Evolutionary conservation across 2,797 vertebrate species (phyloP), one percentile per base, ranked within the genome.

Genomic region (Argya squamiceps): DNA sequence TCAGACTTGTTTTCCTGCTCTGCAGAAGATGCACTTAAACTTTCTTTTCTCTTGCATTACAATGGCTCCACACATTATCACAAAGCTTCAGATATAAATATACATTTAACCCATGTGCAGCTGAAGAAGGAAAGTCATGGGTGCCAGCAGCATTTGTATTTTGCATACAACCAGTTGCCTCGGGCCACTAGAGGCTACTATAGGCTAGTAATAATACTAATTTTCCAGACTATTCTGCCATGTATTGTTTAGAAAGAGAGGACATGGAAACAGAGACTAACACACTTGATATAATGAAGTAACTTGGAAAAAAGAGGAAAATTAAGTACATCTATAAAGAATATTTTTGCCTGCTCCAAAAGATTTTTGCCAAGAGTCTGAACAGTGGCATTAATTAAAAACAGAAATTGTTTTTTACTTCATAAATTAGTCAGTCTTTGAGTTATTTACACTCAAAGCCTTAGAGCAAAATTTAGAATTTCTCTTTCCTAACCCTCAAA

Each of bases 111-210:
- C 5, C 32, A 18, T 2, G 4, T 21, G n/a, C 34, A 67, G 30
- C 74, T 79, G 34, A 81, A 64, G 60, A 37, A 50, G 22, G 20
- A 64, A 91, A 86, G 37, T 12, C 15, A 49, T 37, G 47, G 27
- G 34, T 73, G 34, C 52, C 52, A 93, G 67, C 30, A 93, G 67
- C 16, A 56, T 79, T 63, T 63, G 6, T 84, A 62, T 88, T 91
- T 78, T 92, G 62, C 56, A 71, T 47, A 88, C 23, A 74, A 52
- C 58, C 84, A 89, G 62, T 94, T 92, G 86, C 90, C 92, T 96
- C 71, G 95, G 94, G 90, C 96, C 96, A 97, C 96, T 97, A 96
- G 95, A 96, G 96, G 96, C 78, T 96, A 96, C 95, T 96, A 90
- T 71, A 95, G 86, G 90, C 96, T 91, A 96, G 92, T 91, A 84